Conservation (phyloP, 2,888 invertebrate genomes). For the Himalopsyche tibetana region DNA sequence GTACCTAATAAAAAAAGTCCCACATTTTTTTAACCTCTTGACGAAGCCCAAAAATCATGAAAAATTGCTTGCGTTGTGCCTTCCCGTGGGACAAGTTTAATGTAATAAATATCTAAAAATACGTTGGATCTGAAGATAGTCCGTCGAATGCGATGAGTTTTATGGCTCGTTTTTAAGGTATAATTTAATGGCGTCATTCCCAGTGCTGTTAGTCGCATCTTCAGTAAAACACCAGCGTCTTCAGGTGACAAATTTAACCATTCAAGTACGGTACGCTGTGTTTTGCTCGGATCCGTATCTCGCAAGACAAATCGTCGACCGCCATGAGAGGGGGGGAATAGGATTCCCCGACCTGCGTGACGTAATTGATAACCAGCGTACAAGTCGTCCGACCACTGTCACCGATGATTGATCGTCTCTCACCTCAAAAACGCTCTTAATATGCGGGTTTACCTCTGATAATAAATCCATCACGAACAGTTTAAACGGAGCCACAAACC, state of each 20-base stretch:
- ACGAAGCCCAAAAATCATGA: no score
- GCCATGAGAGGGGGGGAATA: not conserved
- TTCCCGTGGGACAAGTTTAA: no score
- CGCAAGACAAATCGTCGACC: conserved; percentile 21
- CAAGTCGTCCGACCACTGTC: conserved; percentile 4
- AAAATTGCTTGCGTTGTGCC: no score
- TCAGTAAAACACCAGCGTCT: conserved; percentile 5
- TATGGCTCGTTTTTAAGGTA: no score
- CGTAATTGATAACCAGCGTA: conserved; percentile 20
- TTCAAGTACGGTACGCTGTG: conserved; percentile 22
- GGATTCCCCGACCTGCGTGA: conserved; percentile 26
- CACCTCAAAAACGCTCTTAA: not conserved
- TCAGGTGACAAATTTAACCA: conserved; percentile 30
- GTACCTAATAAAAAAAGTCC: no score
- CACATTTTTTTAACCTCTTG: no score
- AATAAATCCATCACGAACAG: conserved; percentile 32
- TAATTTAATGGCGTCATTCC: no score
- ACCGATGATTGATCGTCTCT: conserved; percentile 12
- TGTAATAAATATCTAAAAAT: no score
- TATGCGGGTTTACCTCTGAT: conserved; percentile 22
- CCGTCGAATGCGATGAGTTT: no score
- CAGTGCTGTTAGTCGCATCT: not conserved
- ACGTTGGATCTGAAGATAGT: no score
- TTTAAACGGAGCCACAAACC: conserved; percentile 20
- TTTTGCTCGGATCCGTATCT: conserved; percentile 30